Base-by-base conservation (phyloP, 2,888 invertebrate species). In the Melitaea athalia region DNA sequence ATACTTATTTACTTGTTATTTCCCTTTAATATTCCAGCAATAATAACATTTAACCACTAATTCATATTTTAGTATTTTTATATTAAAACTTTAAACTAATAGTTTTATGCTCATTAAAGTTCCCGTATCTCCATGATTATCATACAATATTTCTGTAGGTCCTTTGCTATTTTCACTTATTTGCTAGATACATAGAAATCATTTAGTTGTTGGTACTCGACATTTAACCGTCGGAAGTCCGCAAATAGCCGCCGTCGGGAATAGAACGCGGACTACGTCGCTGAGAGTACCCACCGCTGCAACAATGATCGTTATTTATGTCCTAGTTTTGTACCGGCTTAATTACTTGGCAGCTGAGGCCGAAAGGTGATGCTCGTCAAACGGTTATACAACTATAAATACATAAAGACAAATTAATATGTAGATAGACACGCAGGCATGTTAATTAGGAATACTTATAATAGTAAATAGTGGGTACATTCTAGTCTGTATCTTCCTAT, bases 191-290 rank as follows among this genome's bases (percentile, higher is more conserved):
- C 14, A 12, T 49, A n/a, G n/a, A 14, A 38, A 55, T 15, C 2
- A 42, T 38, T 42, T 57, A 38, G 15, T 42, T 38, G 14, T 14
- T 31, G 31, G 31, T 42, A 57, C 42, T 70, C 67, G 71, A 67
- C 71, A 73, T 72, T 71, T 75, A 69, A 53, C 72, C 78, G 79
- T 75, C 79, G 79, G 78, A 74, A 74, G 72, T 77, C 72, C 76
- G 64, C 59, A 73, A 77, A 79, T 78, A 78, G 71, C 67, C 67
- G 68, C 78, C 77, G 78, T 65, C 78, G 75, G 77, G 73, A 73
- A 74, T 72, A 75, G 72, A 33, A 68, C 69, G 71, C 69, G 59
- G 71, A 63, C 65, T 69, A 70, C 65, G 64, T 73, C 68, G 73
- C 72, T 74, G 71, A 75, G 71, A 63, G 63, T 52, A 50, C 6